phyloP scores from a whole-genome alignment of 2,113 vertebrate species.

The Phoxinus phoxinus region DNA sequence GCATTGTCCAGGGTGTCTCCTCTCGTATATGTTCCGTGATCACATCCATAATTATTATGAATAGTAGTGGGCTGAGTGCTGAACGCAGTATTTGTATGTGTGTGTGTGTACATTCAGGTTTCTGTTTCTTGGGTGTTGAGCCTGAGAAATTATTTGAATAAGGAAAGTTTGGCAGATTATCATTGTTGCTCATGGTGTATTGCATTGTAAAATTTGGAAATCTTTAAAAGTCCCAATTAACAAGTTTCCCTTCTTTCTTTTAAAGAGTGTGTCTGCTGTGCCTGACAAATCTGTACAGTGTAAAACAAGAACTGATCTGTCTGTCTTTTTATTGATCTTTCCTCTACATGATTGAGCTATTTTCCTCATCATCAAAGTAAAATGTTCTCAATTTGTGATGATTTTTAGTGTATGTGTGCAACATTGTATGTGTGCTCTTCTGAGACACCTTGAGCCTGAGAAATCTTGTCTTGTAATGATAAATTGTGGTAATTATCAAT shows the following conservation, averaged over 20 bases:
- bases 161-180: neutral
- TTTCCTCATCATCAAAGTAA: neutral
- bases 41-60: too few relatives aligned
- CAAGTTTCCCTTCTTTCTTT: neutral
- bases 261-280: neutral
- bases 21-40: too few relatives aligned
- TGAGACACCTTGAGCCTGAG: neutral
- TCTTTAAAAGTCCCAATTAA: neutral
- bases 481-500: conserved; percentile 9
- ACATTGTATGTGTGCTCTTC: neutral
- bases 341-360: neutral
- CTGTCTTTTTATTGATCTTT: neutral
- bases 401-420: neutral
- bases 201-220: neutral
- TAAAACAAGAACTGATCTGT: neutral
- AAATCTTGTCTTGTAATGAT: neutral
- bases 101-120: neutral
- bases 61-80: too few relatives aligned
- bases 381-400: neutral
- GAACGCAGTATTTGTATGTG: too few relatives aligned
- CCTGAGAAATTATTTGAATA: neutral
- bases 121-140: neutral
- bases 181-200: neutral
- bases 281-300: neutral
- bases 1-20: too few relatives aligned